Base-by-base conservation (phyloP, 2,888 invertebrate genomes). In the Diarsia rubi region DNA sequence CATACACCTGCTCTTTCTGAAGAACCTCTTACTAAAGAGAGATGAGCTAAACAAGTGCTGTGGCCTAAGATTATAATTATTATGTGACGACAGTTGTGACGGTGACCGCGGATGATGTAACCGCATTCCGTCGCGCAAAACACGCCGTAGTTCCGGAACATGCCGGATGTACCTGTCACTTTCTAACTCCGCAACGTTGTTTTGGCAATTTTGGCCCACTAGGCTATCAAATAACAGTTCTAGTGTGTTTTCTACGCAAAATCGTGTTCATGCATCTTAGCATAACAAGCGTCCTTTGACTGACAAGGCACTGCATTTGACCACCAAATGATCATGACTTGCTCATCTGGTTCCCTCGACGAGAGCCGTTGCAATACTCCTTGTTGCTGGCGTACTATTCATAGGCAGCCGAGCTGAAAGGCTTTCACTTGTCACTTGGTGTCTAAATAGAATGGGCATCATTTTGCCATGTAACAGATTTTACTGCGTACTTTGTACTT, bases 101-200 rank as follows among this genome's bases (percentile, higher is more conserved):
- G 77, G 82, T 89, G 86, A 88, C 83, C 85, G 75, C 73, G 60
- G 67, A 73, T 91, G 87, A 91, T 88, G 89, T 90, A 91, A 90
- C 77, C 72, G 73, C 89, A 87, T 91, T 90, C 88, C 89, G 85
- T 81, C 80, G 88, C 84, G 85, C 85, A 90, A 90, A 85, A 84
- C 82, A 66, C 75, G 69, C 66, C 42, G 73, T 85, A 92, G 93
- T 93, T 94, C 93, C 94, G 94, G 91, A 90, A 88, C 87, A 82
- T 89, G 86, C 92, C 94, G 90, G 89, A 90, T 91, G 85, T 87
- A 88, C 88, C 89, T 90, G 87, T 91, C 89, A 92, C 93, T 94
- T 93, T 93, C 93, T 90, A 91, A 82, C 79, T 72, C 65, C 69
- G 62, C 68, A 80, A 77, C 75, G 78, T 79, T 73, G 72, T 85